Conservation (phyloP, 2,888 invertebrate species). For the Belgica antarctica region DNA sequence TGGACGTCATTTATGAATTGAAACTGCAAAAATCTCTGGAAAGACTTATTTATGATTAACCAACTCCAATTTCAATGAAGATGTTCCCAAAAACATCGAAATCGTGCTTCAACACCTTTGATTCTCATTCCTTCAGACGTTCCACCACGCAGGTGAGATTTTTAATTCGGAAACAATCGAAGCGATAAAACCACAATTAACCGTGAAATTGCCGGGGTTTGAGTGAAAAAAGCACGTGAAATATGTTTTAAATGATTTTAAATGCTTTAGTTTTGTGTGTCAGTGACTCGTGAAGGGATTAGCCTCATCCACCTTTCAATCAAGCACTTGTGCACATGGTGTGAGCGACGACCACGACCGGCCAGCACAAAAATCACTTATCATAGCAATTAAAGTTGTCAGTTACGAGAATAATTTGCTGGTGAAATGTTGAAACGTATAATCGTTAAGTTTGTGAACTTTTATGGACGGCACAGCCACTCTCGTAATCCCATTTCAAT, state of each 20-base stretch:
- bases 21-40: too few relatives aligned
- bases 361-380: slow-evolving; percentile 26
- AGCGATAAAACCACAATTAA: neutral
- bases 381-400: slow-evolving; percentile 40
- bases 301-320: neutral
- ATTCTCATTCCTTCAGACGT: too few relatives aligned
- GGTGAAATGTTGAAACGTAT: neutral
- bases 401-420: slow-evolving; percentile 38
- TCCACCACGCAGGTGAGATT: slow-evolving; percentile 17
- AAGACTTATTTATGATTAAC: too few relatives aligned
- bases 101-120: too few relatives aligned
- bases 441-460: neutral
- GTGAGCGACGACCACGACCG: neutral
- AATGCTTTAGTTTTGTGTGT: neutral
- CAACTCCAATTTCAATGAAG: too few relatives aligned
- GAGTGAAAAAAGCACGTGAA: slow-evolving; percentile 25
- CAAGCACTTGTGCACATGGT: neutral
- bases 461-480: neutral
- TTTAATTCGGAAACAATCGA: slow-evolving; percentile 22
- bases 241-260: slow-evolving; percentile 22
- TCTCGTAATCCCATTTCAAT: slow-evolving; percentile 41
- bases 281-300: neutral
- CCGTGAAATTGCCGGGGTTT: slow-evolving; percentile 16
- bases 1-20: too few relatives aligned
- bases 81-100: neutral